Base-by-base conservation (phyloP, 1,140 invertebrate genomes). In the Scaptomyza montana region DNA sequence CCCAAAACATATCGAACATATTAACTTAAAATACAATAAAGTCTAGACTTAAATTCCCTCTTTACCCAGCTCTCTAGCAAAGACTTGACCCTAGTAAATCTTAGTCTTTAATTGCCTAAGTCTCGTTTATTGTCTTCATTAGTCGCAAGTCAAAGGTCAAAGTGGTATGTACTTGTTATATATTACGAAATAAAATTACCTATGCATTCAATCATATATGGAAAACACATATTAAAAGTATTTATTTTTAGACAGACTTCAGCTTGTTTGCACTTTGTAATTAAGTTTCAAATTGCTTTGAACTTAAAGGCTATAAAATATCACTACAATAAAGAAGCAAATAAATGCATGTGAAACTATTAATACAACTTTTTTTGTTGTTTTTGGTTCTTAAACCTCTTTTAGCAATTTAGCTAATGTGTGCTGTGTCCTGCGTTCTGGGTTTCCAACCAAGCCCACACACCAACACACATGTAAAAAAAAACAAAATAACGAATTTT, bases 321-420 rank as follows among this genome's bases (percentile, higher is more conserved):
- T 36, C 33, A 36, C 7, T 2, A 5, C 1, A 8, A 9, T 36
- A 9, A 36, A 9, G 1, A 36, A 8, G 2, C 7, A 36, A 9
- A 9, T 36, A n/a, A n/a, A 43, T n/a, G n/a, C 39, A 43, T 43
- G 39, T 43, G 39, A 43, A 43, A 43, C n/a, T n/a, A n/a, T 43
- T 43, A 57, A 46, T 16, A 25, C 28, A 30, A 12, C 55, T 57
- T 28, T 13, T 28, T 45, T 28, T 33, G 3, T 33, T 33, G 30
- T 7, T 33, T 7, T 33, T 43, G n/a, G 13, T 43, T 30, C 55
- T 43, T 25, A 46, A 46, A 57, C 46, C 41, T 30, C 41, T 13
- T 46, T 16, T 30, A 57, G 55, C 43, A 59, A 59, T 59, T 59
- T 59, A 12, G 56, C 56, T 59, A 59, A 59, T 46, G 43, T 30